Conservation (phyloP, 2,888 invertebrate genomes). For the Drosophila monieri region DNA sequence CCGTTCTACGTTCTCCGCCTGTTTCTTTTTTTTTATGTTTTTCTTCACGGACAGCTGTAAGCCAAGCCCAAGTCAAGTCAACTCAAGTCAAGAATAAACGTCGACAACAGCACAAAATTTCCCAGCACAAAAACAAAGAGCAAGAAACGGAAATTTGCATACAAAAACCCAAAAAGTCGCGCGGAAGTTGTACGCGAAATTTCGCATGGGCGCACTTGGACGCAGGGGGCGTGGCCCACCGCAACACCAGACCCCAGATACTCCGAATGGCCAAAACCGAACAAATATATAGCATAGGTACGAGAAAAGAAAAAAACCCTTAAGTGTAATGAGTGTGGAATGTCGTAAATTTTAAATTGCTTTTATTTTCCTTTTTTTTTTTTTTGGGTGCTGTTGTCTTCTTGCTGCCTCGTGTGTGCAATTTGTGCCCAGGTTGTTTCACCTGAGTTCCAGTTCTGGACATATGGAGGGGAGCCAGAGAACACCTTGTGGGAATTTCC, state of each 20-base stretch:
- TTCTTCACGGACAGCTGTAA: constrained; percentile 31
- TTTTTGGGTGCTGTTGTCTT: constrained; percentile 57
- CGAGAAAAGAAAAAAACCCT: constrained; percentile 39
- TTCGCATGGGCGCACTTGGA: constrained; percentile 69
- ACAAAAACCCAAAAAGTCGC: constrained; percentile 58
- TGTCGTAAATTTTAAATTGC: constrained; percentile 77
- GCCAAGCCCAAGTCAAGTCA: constrained; percentile 44
- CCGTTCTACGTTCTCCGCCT: constrained; percentile 4
- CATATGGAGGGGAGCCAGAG: not conserved
- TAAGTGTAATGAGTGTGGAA: constrained; percentile 77
- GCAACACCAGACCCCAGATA: not conserved
- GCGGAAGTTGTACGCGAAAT: constrained; percentile 75
- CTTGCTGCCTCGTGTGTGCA: constrained; percentile 46
- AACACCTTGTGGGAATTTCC: constrained; percentile 60
- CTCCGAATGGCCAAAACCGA: constrained; percentile 9
- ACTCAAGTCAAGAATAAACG: constrained; percentile 41
- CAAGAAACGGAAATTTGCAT: constrained; percentile 70
- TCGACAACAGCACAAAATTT: constrained; percentile 38
- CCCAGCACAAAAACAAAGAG: constrained; percentile 38
- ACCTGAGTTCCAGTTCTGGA: not conserved
- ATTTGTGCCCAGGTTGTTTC: constrained; percentile 56
- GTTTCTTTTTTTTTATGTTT: constrained; percentile 24
- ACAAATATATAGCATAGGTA: constrained; percentile 7
- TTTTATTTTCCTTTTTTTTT: constrained; percentile 48
- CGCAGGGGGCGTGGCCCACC: constrained; percentile 56